Conservation (phyloP, 2,113 vertebrate species). For the Benitochromis conjunctus region DNA sequence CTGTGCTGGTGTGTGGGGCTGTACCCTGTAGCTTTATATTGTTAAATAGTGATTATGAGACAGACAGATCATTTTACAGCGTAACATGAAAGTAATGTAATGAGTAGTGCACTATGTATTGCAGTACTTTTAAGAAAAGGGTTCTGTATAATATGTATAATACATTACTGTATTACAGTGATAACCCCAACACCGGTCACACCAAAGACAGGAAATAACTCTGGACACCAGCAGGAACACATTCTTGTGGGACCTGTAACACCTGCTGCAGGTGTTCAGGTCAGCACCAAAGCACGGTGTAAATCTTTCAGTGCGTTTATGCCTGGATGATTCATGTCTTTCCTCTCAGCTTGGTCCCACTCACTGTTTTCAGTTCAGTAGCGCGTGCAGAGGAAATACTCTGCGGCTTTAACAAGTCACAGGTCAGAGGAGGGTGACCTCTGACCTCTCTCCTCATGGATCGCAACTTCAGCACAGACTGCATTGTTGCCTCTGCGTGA, state of each 20-base stretch:
- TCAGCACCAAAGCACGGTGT: neutral
- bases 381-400: neutral
- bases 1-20: neutral
- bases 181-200: neutral
- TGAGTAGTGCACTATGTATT: no score
- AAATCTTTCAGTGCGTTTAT: neutral
- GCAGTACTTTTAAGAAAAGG: neutral
- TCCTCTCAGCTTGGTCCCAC: neutral
- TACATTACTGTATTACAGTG: neutral
- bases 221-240: neutral
- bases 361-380: neutral
- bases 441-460: neutral
- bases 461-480: neutral
- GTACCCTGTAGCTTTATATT: neutral
- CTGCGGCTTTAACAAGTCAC: neutral
- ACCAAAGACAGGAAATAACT: neutral
- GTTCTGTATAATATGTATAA: neutral
- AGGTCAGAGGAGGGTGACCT: neutral
- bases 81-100: neutral
- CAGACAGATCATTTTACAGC: neutral
- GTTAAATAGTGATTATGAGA: neutral
- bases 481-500: neutral
- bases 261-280: neutral
- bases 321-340: neutral
- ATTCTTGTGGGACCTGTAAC: neutral